Base-by-base conservation (phyloP, 2,797 vertebrate species). In the Cossypha niveicapilla region DNA sequence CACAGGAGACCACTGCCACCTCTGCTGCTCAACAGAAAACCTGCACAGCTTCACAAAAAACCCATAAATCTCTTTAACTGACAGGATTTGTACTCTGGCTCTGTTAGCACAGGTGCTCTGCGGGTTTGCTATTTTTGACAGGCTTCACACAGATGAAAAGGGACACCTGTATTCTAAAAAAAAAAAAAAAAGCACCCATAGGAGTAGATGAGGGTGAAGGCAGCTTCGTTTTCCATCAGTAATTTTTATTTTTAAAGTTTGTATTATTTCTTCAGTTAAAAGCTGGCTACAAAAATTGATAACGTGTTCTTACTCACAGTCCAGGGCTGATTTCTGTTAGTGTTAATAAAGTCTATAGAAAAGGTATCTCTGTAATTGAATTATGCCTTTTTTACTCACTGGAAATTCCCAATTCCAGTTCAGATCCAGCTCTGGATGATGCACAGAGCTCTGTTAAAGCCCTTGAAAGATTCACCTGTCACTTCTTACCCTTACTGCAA, bases 61-160 rank as follows among this genome's bases (percentile, higher is more conserved):
- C 81, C 86, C 34, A 51, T 56, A 96, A 94, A 94, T 92, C 88
- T 94, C 92, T 94, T 86, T 86, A 88, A 94, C 87, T n/a, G 92
- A 39, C 82, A 75, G 34, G 15, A 35, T 92, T 62, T 78, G 79
- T 21, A 13, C 42, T 4, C 8, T 6, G 24, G 81, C 73, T 85
- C 95, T 92, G 76, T 30, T 65, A 34, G 60, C 87, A 32, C 90
- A 95, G 95, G 84, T 96, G 97, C 72, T 86, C 58, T 92, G 92
- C 0, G 88, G 80, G 76, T 47, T 74, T 90, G 80, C 95, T 97
- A 91, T 95, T 95, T 96, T 96, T 93, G 90, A 85, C 77, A 54
- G 35, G 14, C 90, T 92, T 84, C n/a, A 25, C 9, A 4, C 19
- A 81, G 72, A 77, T 67, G 56, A 90, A 84, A 94, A 94, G 45